phyloP scores from a whole-genome alignment of 2,113 vertebrate genomes.

The Dicerorhinus sumatrensis region DNA sequence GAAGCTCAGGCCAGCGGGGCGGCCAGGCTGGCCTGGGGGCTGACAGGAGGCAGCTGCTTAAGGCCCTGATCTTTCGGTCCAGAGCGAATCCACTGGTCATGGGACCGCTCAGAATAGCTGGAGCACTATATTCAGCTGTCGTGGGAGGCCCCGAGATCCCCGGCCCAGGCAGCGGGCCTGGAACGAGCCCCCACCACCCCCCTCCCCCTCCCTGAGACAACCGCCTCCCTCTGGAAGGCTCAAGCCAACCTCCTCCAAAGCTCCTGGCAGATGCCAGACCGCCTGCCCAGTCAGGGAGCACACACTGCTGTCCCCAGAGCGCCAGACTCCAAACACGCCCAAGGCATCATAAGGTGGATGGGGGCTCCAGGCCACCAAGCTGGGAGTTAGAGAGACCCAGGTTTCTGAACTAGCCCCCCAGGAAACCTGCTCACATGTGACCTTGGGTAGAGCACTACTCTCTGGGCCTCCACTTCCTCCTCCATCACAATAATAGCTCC shows the following conservation, averaged over 20 bases:
- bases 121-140: slow-evolving; percentile 77
- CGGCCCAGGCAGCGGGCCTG: background rate
- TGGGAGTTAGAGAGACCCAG: background rate
- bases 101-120: slow-evolving; percentile 80
- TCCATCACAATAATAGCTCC: background rate
- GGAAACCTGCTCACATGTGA: background rate
- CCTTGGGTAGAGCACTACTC: background rate
- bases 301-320: background rate
- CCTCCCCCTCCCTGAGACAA: slow-evolving; percentile 28
- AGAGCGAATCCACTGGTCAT: slow-evolving; percentile 72
- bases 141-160: slow-evolving; percentile 68
- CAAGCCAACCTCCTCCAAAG: slow-evolving; percentile 19
- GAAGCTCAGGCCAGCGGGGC: background rate
- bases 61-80: slow-evolving; percentile 78
- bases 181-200: background rate
- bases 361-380: background rate
- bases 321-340: background rate
- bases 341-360: background rate
- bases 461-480: background rate
- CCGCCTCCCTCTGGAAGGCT: background rate
- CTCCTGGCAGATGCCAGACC: background rate
- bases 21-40: slow-evolving; percentile 24
- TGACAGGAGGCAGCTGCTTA: slow-evolving; percentile 11
- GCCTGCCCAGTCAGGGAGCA: background rate
- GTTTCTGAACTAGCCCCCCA: background rate